phyloP scores from a whole-genome alignment of 2,888 invertebrate species.

The Trissolcus japonicus region DNA sequence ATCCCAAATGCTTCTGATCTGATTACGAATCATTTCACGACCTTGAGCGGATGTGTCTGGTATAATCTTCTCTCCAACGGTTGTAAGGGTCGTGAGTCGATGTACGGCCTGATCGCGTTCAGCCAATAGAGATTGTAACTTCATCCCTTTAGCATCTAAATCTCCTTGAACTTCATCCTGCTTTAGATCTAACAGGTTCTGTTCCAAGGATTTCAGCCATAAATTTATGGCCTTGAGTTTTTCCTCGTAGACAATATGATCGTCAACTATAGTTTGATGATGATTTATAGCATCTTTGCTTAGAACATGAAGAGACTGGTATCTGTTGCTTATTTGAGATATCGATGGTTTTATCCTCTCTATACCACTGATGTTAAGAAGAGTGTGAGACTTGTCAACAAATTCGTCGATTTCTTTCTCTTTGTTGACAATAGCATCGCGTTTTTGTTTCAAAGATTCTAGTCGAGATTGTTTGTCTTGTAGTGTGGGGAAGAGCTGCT shows the following conservation, averaged over 20 bases:
- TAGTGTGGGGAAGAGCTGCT: slow-evolving; percentile 87
- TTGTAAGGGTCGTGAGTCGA: slow-evolving; percentile 84
- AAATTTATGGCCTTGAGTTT: slow-evolving; percentile 84
- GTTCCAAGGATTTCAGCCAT: slow-evolving; percentile 88
- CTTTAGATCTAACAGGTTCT: slow-evolving; percentile 81
- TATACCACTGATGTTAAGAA: slow-evolving; percentile 89
- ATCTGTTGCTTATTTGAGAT: slow-evolving; percentile 90
- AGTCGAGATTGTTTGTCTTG: slow-evolving; percentile 88
- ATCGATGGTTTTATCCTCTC: slow-evolving; percentile 91
- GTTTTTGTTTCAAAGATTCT: slow-evolving; percentile 83
- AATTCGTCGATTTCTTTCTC: slow-evolving; percentile 92
- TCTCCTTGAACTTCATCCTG: slow-evolving; percentile 80
- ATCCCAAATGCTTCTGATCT: slow-evolving; percentile 87
- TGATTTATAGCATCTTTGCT: slow-evolving; percentile 91
- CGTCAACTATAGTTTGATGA: slow-evolving; percentile 89
- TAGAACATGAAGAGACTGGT: slow-evolving; percentile 86
- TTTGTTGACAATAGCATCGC: slow-evolving; percentile 86
- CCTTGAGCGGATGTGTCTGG: slow-evolving; percentile 95
- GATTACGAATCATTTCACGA: slow-evolving; percentile 91
- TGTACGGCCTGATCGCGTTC: slow-evolving; percentile 91
- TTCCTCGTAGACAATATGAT: slow-evolving; percentile 87
- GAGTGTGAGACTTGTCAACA: slow-evolving; percentile 90
- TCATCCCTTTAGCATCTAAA: slow-evolving; percentile 82
- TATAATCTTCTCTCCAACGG: slow-evolving; percentile 91
- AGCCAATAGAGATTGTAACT: slow-evolving; percentile 83